phyloP scores from a whole-genome alignment of 1,140 invertebrate species.

The Diplogasteroides magnus region DNA sequence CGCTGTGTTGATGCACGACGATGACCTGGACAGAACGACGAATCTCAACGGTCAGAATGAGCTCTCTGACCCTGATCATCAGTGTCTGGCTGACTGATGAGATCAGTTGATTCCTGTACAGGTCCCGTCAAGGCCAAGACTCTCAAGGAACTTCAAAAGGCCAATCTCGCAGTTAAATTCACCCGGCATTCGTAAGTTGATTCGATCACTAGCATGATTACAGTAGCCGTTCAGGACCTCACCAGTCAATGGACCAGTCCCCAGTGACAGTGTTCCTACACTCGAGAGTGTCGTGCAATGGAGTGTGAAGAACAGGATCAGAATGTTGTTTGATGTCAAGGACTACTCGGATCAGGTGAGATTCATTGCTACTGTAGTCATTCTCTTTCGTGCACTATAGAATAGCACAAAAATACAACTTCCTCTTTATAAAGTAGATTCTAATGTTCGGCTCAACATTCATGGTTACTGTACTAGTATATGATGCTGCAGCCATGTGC shows the following conservation, averaged over 20 bases:
- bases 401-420: too few species aligned
- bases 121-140: constrained; percentile 63
- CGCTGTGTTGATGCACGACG: constrained; percentile 71
- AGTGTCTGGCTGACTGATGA: background rate
- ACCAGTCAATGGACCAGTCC: constrained; percentile 3
- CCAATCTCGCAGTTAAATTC: constrained; percentile 64
- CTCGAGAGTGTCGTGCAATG: constrained; percentile 51
- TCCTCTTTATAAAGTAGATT: too few species aligned
- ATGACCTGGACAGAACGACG: constrained; percentile 67
- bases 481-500: background rate
- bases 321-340: constrained; percentile 54
- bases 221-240: constrained; percentile 1
- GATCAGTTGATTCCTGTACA: constrained; percentile 59
- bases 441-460: too few species aligned
- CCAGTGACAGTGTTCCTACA: constrained; percentile 38
- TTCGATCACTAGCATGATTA: constrained; percentile 47
- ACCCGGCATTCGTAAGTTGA: constrained; percentile 48
- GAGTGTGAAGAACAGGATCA: constrained; percentile 42
- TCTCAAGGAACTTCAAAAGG: constrained; percentile 64
- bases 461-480: constrained; percentile 1
- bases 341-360: constrained; percentile 42
- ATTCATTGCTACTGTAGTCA: too few species aligned
- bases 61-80: background rate
- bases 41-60: too few species aligned
- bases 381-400: too few species aligned